Evolutionary conservation across 2,888 invertebrate species (phyloP).

Genomic region (Diarsia brunnea): DNA sequence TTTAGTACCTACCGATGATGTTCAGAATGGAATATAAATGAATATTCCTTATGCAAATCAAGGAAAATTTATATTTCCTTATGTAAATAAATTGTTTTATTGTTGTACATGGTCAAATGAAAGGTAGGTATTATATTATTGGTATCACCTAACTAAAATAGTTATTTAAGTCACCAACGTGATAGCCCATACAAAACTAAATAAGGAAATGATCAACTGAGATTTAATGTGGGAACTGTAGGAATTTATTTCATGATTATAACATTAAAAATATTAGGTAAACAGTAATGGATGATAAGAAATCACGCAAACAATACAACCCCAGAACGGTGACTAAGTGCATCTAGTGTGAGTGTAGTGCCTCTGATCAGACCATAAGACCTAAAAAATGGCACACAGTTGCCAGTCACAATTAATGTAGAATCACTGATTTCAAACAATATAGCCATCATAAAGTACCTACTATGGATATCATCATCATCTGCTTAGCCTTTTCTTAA

Average conservation of each 20-base stretch:
- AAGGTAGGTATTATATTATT: background rate
- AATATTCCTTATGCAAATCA: constrained; percentile 3
- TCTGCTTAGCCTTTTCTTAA: no score
- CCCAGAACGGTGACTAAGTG: background rate
- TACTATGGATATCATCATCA: background rate
- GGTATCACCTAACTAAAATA: background rate
- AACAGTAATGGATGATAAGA: background rate
- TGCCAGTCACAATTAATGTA: background rate
- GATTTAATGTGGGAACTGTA: background rate
- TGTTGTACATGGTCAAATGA: constrained; percentile 1
- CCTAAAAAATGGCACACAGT: background rate
- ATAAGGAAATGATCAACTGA: background rate
- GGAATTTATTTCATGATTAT: background rate
- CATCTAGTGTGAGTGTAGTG: background rate
- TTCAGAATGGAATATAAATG: background rate
- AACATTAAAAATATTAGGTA: background rate
- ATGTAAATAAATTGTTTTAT: constrained; percentile 16
- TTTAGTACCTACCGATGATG: background rate
- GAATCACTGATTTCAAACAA: background rate
- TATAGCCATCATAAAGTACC: background rate
- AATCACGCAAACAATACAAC: background rate
- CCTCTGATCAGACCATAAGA: background rate
- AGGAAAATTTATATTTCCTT: constrained; percentile 16
- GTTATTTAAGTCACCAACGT: background rate
- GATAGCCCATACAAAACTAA: background rate